Conservation (phyloP, 2,113 vertebrate genomes). For the Pseudopodoces humilis region DNA sequence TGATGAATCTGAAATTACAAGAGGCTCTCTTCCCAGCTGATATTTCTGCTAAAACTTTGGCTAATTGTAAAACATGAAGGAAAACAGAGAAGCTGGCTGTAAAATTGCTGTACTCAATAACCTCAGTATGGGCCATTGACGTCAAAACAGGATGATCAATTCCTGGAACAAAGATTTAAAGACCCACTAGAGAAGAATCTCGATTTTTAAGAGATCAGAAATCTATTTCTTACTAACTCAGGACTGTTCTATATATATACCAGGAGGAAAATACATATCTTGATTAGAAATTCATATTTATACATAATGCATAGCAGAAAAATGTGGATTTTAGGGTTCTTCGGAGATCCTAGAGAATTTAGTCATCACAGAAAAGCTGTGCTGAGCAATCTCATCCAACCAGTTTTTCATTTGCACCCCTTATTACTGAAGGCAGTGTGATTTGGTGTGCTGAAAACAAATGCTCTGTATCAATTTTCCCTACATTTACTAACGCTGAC, state of each 20-base stretch:
- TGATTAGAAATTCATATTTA: constrained; percentile 18
- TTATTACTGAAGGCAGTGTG: background rate
- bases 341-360: constrained; percentile 5
- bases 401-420: background rate
- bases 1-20: constrained; percentile 25
- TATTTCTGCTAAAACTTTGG: constrained; percentile 4
- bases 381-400: background rate
- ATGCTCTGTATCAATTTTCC: background rate
- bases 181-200: constrained; percentile 6
- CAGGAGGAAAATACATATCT: background rate
- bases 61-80: constrained; percentile 43
- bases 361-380: background rate
- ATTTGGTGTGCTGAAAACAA: background rate
- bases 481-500: background rate
- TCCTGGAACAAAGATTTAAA: constrained; percentile 50
- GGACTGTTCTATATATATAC: background rate
- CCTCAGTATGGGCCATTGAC: background rate
- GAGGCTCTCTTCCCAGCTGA: background rate
- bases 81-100: constrained; percentile 8
- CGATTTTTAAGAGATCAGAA: constrained; percentile 14
- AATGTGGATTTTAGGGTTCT: background rate
- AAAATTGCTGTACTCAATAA: constrained; percentile 36
- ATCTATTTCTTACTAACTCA: background rate
- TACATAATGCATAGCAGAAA: background rate
- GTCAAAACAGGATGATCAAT: constrained; percentile 36